These are phyloP conservation scores for Pelobates cultripes DNA, from an alignment of 2,797 vertebrate genomes.

Conservation along the genomic window DNA sequence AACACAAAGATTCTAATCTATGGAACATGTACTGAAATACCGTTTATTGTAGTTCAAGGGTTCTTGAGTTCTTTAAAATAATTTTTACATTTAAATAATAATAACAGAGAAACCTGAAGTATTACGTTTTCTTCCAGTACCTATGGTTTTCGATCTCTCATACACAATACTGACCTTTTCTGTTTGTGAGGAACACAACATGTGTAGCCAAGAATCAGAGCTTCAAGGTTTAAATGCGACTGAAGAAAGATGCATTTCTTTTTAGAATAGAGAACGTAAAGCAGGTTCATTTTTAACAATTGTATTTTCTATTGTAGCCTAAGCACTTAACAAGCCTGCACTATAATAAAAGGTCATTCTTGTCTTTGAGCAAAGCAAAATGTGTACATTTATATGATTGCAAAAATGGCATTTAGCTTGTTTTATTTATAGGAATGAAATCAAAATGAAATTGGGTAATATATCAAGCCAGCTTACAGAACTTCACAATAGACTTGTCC, in stretches of 20 bases:
- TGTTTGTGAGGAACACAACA: not conserved
- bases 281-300: slow-evolving; percentile 29
- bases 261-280: slow-evolving; percentile 7
- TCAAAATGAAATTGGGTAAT: slow-evolving; percentile 42
- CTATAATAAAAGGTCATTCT: slow-evolving; percentile 47
- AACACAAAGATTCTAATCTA: no score
- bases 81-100: no score
- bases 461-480: slow-evolving; percentile 28
- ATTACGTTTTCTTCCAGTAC: no score
- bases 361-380: slow-evolving; percentile 49
- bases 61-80: no score
- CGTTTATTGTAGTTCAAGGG: no score
- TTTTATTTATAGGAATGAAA: slow-evolving; percentile 49
- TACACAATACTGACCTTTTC: not conserved
- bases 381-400: slow-evolving; percentile 41
- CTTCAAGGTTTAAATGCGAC: slow-evolving; percentile 2
- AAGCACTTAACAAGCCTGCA: slow-evolving; percentile 40
- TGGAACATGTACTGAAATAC: no score
- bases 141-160: not conserved
- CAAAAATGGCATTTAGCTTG: slow-evolving; percentile 47
- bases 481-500: slow-evolving; percentile 19
- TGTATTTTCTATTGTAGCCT: slow-evolving; percentile 17
- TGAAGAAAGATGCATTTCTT: not conserved
- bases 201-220: not conserved
- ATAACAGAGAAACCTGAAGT: no score